phyloP scores from a whole-genome alignment of 1,140 invertebrate genomes.

The Druon quercuslanigerum region DNA sequence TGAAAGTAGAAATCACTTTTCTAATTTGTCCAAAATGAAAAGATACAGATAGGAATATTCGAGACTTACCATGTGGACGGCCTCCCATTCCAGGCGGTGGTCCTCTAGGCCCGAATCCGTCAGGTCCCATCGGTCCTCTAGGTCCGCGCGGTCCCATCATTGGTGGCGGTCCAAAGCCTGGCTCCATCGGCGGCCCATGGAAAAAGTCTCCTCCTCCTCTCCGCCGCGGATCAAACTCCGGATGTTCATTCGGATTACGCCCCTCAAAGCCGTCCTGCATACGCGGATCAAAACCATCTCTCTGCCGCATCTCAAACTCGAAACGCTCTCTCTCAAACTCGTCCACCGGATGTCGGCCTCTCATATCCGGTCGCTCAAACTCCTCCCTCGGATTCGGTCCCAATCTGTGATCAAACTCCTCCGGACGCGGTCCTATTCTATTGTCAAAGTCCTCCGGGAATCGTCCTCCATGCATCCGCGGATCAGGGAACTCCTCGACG shows the following conservation, averaged over 20 bases:
- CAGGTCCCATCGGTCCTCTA: conserved; percentile 70
- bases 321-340: conserved; percentile 69
- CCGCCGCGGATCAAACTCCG: conserved; percentile 68
- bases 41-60: no score
- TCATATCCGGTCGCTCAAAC: conserved; percentile 65
- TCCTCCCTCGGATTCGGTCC: conserved; percentile 63
- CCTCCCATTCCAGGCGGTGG: conserved; percentile 57
- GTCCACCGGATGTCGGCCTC: conserved; percentile 64
- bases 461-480: conserved; percentile 59
- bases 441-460: conserved; percentile 65
- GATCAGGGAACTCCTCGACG: conserved; percentile 66
- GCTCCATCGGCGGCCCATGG: conserved; percentile 65
- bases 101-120: conserved; percentile 70
- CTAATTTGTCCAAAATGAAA: no score
- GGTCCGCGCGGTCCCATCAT: conserved; percentile 72
- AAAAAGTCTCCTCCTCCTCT: conserved; percentile 70
- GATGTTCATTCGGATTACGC: conserved; percentile 60
- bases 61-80: conserved; percentile 68
- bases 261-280: conserved; percentile 52
- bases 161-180: conserved; percentile 67
- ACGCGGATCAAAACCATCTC: conserved; percentile 61
- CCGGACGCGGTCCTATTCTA: conserved; percentile 65
- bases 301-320: conserved; percentile 69
- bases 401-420: conserved; percentile 68
- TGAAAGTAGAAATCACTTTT: no score